phyloP scores from a whole-genome alignment of 2,888 invertebrate genomes.

The Desoria tigrina region DNA sequence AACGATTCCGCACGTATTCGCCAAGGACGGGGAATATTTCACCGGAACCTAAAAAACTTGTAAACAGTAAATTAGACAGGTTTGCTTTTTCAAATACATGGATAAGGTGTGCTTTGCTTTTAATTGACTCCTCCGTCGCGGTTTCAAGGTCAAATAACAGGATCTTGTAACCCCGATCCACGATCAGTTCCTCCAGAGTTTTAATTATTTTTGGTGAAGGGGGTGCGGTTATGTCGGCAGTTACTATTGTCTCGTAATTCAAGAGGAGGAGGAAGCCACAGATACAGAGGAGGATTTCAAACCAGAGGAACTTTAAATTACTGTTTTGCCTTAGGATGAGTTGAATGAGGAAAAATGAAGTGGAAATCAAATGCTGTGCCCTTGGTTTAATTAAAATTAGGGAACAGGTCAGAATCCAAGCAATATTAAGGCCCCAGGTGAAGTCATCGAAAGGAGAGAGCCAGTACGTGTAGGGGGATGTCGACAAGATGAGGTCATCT shows the following conservation, averaged over 20 bases:
- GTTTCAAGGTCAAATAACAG: neutral
- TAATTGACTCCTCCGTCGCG: too few species aligned
- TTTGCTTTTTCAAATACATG: too few species aligned
- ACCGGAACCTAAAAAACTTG: neutral
- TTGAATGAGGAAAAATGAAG: neutral
- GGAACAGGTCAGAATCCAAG: neutral
- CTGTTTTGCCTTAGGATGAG: neutral
- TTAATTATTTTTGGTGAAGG: neutral
- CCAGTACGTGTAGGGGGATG: neutral
- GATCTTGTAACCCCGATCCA: neutral
- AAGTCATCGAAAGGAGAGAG: neutral
- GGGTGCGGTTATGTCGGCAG: neutral
- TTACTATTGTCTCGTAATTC: neutral
- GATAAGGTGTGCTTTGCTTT: too few species aligned
- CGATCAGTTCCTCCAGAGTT: neutral
- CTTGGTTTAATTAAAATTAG: neutral
- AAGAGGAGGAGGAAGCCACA: neutral
- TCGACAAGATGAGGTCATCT: neutral
- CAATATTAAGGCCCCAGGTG: neutral
- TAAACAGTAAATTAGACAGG: neutral
- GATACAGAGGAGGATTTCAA: neutral
- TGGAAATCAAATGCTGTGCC: neutral
- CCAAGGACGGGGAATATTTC: neutral
- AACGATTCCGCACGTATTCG: neutral
- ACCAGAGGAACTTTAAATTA: neutral